Base-by-base conservation (phyloP, 2,797 vertebrate species). In the Aplochiton taeniatus region DNA sequence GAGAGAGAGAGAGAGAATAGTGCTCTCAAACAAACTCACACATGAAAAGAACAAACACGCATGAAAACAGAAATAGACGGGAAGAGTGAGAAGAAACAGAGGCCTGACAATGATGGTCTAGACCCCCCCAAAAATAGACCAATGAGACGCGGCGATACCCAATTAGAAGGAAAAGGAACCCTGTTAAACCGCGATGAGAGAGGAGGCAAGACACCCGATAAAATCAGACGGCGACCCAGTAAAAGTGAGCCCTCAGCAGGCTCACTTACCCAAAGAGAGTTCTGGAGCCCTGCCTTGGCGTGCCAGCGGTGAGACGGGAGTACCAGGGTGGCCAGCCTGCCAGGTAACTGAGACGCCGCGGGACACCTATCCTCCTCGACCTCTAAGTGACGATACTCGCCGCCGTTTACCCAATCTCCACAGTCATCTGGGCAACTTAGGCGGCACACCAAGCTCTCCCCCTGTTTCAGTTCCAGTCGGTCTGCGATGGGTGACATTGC, bases 151-250 rank as follows among this genome's bases (percentile, higher is more conserved):
- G 61, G 8, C 8, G 58, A 74, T 69, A 79, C 59, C 73, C 77
- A 74, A 77, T 77, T 79, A 83, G 74, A 66, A 67, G 73, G 58
- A 61, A 78, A 48, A 58, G 0, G 11, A 69, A 60, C 76, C 62
- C 73, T 60, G 61, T 78, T 73, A 77, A 74, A 67, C 48, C 14
- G 54, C 8, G 59, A 75, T 76, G 72, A 73, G 68, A 46, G 55
- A 56, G 68, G 84, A 76, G 74, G 65, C 63, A 61, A 81, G 73
- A 79, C 57, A 72, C 61, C 69, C 68, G 78, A 81, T 86, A 58
- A 68, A 79, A 80, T 84, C 75, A 72, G 65, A 75, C 17, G 51
- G 75, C 31, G 60, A 57, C 50, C 49, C 52, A 59, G 69, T 77
- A 76, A 74, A 77, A 74, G 66, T 62, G 64, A 66, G 46, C 58